Evolutionary conservation across 2,797 vertebrate genomes (phyloP), one percentile per base, ranked within the genome.

Genomic region (Halcyon leucocephala): DNA sequence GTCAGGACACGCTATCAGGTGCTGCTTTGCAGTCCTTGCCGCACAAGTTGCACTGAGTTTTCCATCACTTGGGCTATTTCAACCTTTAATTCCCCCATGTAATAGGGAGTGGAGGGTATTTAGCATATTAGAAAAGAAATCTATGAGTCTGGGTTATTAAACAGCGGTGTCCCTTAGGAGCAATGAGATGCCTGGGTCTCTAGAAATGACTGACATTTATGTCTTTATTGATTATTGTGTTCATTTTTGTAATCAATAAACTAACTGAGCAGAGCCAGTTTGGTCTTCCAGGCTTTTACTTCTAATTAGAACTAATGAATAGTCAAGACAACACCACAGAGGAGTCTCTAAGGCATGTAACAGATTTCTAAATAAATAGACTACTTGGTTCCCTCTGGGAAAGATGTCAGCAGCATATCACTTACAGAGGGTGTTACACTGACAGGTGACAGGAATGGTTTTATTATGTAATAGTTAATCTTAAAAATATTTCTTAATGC

Each of bases 341-440:
- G 3, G 18, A 86, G 54, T 76, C 51, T 76, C n/a, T 78, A 73
- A 90, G 66, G 72, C 78, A 66, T 41, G 60, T 31, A 66, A 49
- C 39, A 82, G 51, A 76, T 52, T 73, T 90, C 67, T 85, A 60
- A 95, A 90, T 62, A 90, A 93, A 93, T 3, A 85, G 52, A 60
- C 14, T 80, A 49, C n/a, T 78, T 77, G 41, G 33, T 67, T 89
- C 28, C 83, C 48, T 49, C 39, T 77, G 74, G 71, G 74, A 77
- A 74, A 77, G 67, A 73, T 82, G 67, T 79, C 78, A 93, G 64
- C 64, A 37, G 14, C 28, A 33, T 60, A 35, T 87, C 78, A 57
- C 57, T 85, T 39, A 76, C 22, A 58, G 66, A 42, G 57, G 12
- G 4, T 89, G 70, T 79, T 77, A 55, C 14, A 29, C 31, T 82